A percentile compares a stretch with the other conserved stretches of the same genome.
Conservation (phyloP, 2,888 invertebrate species). For the Drosophila seclusa region DNA sequence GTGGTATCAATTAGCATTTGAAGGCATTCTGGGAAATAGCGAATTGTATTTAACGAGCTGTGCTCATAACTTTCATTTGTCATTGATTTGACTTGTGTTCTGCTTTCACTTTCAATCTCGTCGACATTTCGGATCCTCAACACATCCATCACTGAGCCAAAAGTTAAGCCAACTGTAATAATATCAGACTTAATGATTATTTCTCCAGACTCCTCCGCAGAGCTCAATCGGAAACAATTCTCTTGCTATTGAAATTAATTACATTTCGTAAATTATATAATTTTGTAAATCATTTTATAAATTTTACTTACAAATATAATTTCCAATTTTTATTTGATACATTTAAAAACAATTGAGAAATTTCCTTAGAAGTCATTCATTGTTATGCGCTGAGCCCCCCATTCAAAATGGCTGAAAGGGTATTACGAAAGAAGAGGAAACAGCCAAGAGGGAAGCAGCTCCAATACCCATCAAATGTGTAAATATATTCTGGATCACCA, state of each 20-base stretch:
- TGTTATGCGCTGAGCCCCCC: not conserved
- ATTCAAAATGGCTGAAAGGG: not conserved
- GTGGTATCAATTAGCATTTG: constrained; percentile 42
- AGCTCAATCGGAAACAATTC: not conserved
- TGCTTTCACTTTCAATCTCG: constrained; percentile 18
- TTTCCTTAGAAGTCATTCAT: not conserved
- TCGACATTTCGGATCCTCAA: constrained; percentile 20
- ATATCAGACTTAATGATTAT: not conserved
- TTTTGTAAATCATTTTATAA: not conserved
- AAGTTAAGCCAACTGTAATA: constrained; percentile 18
- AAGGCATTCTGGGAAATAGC: constrained; percentile 13
- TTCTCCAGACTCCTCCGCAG: not conserved
- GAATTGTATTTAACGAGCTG: constrained; percentile 44
- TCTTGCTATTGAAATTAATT: not conserved
- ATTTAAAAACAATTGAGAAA: not conserved
- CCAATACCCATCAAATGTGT: not conserved
- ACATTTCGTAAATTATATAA: not conserved
- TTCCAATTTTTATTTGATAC: not conserved
- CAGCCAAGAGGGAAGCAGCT: not conserved
- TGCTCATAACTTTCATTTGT: constrained; percentile 55
- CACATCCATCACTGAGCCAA: constrained; percentile 15
- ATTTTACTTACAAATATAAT: not conserved
- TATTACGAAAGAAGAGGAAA: not conserved
- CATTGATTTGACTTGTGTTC: constrained; percentile 33
- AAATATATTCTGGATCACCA: too few species aligned